Conservation (phyloP, 2,113 vertebrate species). For the Caranx ignobilis region DNA sequence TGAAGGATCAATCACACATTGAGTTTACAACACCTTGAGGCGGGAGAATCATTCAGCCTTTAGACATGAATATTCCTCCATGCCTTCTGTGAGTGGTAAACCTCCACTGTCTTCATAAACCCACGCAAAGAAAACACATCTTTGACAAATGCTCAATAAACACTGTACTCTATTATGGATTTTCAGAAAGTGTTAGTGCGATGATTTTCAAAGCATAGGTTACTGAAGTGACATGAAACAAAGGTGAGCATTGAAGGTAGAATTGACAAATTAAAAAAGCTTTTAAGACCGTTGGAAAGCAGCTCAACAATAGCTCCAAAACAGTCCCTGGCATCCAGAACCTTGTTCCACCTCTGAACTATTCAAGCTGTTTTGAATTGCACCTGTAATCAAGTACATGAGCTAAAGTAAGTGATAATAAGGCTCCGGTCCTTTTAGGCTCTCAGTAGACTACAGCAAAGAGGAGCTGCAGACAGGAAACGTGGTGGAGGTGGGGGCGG, state of each 20-base stretch:
- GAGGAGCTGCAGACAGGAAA: not conserved
- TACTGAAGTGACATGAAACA: not conserved
- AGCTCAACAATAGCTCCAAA: not conserved
- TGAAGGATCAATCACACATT: too few relatives aligned
- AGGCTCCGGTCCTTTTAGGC: not conserved
- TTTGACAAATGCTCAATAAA: too few relatives aligned
- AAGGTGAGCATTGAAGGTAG: not conserved
- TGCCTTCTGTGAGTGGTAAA: too few relatives aligned
- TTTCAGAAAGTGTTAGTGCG: not conserved
- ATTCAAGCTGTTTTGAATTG: not conserved
- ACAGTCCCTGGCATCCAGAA: not conserved
- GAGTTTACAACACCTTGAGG: too few relatives aligned
- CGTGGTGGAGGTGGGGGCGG: not conserved
- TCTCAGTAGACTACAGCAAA: not conserved
- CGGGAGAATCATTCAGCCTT: too few relatives aligned
- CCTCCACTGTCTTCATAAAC: too few relatives aligned
- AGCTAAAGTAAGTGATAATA: not conserved
- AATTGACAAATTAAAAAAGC: not conserved
- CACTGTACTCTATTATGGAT: not conserved
- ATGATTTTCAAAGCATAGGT: too few relatives aligned
- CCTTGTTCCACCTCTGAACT: not conserved
- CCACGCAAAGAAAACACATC: not conserved
- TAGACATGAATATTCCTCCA: too few relatives aligned
- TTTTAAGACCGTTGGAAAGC: too few relatives aligned
- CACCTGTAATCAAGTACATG: conserved; percentile 1